phyloP scores from a whole-genome alignment of 2,888 invertebrate genomes.

The Thera britannica region DNA sequence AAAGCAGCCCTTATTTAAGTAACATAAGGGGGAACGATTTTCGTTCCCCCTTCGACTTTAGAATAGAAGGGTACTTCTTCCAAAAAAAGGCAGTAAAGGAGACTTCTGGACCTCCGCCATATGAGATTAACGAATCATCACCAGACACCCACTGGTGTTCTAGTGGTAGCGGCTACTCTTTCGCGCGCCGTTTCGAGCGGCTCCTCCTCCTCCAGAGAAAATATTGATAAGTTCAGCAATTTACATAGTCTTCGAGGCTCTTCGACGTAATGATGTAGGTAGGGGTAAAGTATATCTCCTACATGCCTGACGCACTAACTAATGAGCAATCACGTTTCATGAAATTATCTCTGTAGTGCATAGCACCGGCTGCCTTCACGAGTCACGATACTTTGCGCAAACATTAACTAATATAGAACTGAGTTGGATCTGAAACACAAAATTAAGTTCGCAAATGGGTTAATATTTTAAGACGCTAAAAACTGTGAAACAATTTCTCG shows the following conservation, averaged over 20 bases:
- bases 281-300: too few relatives aligned
- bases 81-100: too few relatives aligned
- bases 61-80: too few relatives aligned
- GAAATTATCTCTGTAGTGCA: constrained; percentile 37
- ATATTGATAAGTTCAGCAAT: constrained; percentile 52
- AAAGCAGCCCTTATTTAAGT: too few relatives aligned
- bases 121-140: too few relatives aligned
- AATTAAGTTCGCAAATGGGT: not conserved
- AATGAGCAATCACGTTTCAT: constrained; percentile 48
- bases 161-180: too few relatives aligned
- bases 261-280: constrained; percentile 45
- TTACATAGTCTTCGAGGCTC: constrained; percentile 50
- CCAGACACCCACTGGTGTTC: too few relatives aligned
- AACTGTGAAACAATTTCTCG: too few relatives aligned
- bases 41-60: too few relatives aligned
- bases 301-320: constrained; percentile 41
- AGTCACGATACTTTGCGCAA: constrained; percentile 13
- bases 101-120: too few relatives aligned
- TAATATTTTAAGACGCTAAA: too few relatives aligned
- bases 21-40: too few relatives aligned
- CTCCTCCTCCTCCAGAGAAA: constrained; percentile 12
- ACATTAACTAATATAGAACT: constrained; percentile 12
- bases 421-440: constrained; percentile 1
- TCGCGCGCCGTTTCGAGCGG: constrained; percentile 18
- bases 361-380: not conserved